Percentiles rank a stretch among this genome's conserved stretches.
phyloP scores from a whole-genome alignment of 2,888 invertebrate species.

The Bellardia bayeri region DNA sequence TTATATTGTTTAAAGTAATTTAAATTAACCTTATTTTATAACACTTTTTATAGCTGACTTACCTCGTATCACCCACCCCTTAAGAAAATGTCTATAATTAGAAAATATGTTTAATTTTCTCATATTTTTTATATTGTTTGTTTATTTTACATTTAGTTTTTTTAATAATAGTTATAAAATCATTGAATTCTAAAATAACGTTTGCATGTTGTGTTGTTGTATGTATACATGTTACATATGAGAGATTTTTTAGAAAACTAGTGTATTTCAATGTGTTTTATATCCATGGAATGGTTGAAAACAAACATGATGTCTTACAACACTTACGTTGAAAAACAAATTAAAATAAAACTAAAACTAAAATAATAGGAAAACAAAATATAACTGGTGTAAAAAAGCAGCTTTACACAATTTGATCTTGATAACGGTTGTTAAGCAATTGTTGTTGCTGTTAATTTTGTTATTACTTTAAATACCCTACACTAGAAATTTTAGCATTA shows the following conservation, averaged over 20 bases:
- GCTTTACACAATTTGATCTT: slow-evolving; percentile 57
- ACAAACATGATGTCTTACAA: slow-evolving; percentile 59
- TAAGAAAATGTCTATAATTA: slow-evolving; percentile 14
- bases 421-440: slow-evolving; percentile 67
- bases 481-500: background rate
- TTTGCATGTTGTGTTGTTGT: background rate
- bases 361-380: background rate
- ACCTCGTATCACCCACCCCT: background rate
- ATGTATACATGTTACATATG: slow-evolving; percentile 37
- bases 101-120: slow-evolving; percentile 19
- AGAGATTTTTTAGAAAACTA: slow-evolving; percentile 51
- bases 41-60: background rate
- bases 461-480: slow-evolving; percentile 42
- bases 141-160: background rate
- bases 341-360: slow-evolving; percentile 17
- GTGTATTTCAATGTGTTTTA: slow-evolving; percentile 22
- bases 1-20: background rate
- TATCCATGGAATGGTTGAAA: slow-evolving; percentile 29
- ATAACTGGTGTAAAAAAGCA: slow-evolving; percentile 1
- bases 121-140: background rate
- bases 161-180: slow-evolving; percentile 55
- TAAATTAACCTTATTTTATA: background rate
- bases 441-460: slow-evolving; percentile 52
- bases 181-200: slow-evolving; percentile 48
- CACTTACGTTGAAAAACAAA: slow-evolving; percentile 46